Conservation (phyloP, 1,140 invertebrate genomes). For the Hyles euphorbiae region DNA sequence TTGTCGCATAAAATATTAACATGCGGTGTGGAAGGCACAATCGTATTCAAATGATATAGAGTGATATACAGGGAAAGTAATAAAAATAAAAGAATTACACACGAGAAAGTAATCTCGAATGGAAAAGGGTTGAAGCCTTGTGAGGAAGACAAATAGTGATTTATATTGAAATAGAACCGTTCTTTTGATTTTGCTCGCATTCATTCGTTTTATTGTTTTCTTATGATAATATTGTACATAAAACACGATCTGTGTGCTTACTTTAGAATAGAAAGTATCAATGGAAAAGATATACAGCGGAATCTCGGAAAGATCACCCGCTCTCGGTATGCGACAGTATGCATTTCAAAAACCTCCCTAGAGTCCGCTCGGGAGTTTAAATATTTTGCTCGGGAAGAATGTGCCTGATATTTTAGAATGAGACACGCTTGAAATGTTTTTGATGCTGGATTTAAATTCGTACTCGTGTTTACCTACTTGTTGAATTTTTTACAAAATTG, state of each 20-base stretch:
- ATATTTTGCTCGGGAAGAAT: too few species aligned
- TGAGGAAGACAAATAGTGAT: conserved; percentile 30
- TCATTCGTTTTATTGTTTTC: conserved; percentile 26
- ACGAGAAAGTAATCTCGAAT: conserved; percentile 10
- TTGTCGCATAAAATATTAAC: too few species aligned
- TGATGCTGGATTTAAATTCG: too few species aligned
- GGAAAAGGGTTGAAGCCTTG: conserved; percentile 8
- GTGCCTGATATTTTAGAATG: too few species aligned
- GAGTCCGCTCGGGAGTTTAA: too few species aligned
- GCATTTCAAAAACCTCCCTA: too few species aligned
- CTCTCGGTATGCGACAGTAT: too few species aligned
- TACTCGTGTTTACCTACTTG: too few species aligned
- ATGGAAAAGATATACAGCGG: background rate
- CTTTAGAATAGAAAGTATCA: background rate
- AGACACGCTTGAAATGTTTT: too few species aligned
- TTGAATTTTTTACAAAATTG: too few species aligned
- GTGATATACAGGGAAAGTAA: background rate
- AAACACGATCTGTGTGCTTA: background rate
- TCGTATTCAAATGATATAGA: background rate
- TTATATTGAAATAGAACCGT: conserved; percentile 24
- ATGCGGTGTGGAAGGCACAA: too few species aligned
- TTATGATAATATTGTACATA: conserved; percentile 19
- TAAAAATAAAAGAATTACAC: conserved; percentile 9
- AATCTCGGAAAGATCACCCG: background rate
- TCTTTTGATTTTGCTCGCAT: conserved; percentile 23